These are phyloP conservation scores for Drosophila helvetica DNA, from an alignment of 2,888 invertebrate species.

Conservation along the genomic window DNA sequence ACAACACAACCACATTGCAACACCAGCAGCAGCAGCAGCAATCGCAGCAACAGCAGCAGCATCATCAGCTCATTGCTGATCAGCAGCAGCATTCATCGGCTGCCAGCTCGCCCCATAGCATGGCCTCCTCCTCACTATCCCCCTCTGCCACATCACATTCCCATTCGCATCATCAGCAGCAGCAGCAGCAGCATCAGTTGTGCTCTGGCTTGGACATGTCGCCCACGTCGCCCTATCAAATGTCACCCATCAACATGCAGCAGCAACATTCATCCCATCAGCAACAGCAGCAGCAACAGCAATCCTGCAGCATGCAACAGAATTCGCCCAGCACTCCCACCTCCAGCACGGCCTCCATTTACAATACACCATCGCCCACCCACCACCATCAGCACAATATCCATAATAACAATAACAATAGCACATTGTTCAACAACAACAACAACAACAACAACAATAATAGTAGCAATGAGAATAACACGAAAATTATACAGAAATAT, in stretches of 20 bases:
- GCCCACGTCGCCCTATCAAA: constrained; percentile 68
- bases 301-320: constrained; percentile 70
- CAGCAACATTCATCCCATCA: constrained; percentile 45
- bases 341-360: constrained; percentile 69
- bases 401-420: constrained; percentile 62
- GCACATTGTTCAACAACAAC: constrained; percentile 65
- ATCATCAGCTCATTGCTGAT: constrained; percentile 48
- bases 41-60: constrained; percentile 54
- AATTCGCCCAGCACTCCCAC: constrained; percentile 67
- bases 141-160: constrained; percentile 52
- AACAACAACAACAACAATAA: constrained; percentile 71
- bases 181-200: constrained; percentile 59
- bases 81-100: constrained; percentile 67
- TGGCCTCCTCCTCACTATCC: constrained; percentile 69
- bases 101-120: constrained; percentile 69
- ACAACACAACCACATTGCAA: constrained; percentile 58
- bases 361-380: constrained; percentile 78
- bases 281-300: constrained; percentile 54
- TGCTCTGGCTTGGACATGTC: constrained; percentile 72
- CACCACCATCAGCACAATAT: constrained; percentile 41
- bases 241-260: constrained; percentile 76
- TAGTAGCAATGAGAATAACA: constrained; percentile 65
- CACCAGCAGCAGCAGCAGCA: constrained; percentile 54
- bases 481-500: constrained; percentile 81
- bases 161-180: constrained; percentile 44